Evolutionary conservation across 2,888 invertebrate species (phyloP).

Genomic region (Pristionchus japonicus): DNA sequence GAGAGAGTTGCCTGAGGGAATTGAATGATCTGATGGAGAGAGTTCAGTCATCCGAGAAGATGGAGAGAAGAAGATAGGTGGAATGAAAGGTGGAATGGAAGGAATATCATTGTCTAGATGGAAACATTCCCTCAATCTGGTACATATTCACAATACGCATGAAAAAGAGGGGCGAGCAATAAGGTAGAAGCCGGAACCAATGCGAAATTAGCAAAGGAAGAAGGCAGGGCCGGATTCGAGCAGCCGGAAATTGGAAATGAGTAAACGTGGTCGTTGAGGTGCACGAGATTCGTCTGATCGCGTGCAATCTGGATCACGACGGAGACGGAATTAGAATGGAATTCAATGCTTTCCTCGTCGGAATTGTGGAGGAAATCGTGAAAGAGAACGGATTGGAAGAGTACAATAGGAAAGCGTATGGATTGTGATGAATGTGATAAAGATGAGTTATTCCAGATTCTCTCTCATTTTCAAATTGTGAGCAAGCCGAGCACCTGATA

Average conservation of each 20-base stretch:
- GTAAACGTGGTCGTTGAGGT: not conserved
- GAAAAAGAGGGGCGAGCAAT: not conserved
- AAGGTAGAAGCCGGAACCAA: not conserved
- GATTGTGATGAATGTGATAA: not conserved
- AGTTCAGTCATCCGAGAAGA: constrained; percentile 8
- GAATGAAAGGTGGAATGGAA: not conserved
- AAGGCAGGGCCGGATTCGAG: not conserved
- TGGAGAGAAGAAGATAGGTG: not conserved
- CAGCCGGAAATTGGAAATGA: too few relatives aligned
- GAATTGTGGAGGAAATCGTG: not conserved
- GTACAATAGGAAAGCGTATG: constrained; percentile 1
- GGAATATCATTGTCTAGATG: not conserved
- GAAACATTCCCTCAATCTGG: too few relatives aligned
- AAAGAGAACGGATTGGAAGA: constrained; percentile 6
- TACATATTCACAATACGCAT: too few relatives aligned
- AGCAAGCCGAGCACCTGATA: not conserved
- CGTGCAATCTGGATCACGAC: constrained; percentile 32
- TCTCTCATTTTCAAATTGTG: not conserved
- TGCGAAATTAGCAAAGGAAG: not conserved
- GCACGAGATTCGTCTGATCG: not conserved
- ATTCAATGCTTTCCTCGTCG: constrained; percentile 27
- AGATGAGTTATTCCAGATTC: not conserved
- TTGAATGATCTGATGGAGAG: not conserved
- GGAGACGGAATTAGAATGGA: constrained; percentile 31
- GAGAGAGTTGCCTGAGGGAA: not conserved